Percentiles rank a stretch among this genome's conserved stretches.
Evolutionary conservation across 2,888 invertebrate genomes (phyloP).

Genomic region (Heliconius ethilla): DNA sequence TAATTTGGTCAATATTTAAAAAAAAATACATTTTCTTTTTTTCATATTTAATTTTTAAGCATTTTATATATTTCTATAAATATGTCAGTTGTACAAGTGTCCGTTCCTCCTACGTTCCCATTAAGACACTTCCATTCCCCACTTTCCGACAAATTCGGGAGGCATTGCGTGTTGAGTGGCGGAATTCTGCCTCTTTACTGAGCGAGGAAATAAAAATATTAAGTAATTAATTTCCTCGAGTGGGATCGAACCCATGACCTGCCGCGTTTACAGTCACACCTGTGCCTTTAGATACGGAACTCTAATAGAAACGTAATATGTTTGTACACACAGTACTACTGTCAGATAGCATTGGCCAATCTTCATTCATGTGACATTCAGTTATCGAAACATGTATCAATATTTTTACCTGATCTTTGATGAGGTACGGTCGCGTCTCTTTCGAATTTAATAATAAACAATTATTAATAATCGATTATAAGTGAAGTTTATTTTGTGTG

Average conservation of each 20-base stretch:
- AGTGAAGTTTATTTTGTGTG: background rate
- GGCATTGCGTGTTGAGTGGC: too few species aligned
- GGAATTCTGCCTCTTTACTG: too few species aligned
- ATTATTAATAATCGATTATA: conserved; percentile 11
- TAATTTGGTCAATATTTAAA: background rate
- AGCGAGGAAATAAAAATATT: too few species aligned
- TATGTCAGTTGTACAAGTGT: too few species aligned
- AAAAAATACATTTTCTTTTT: background rate
- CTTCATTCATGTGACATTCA: conserved; percentile 33
- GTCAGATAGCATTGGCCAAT: conserved; percentile 42
- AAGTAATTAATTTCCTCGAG: too few species aligned
- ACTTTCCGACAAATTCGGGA: too few species aligned
- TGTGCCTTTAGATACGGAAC: background rate
- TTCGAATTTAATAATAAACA: background rate
- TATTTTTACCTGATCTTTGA: conserved; percentile 37
- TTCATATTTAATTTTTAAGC: too few species aligned
- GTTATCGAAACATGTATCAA: conserved; percentile 28
- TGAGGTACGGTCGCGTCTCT: conserved; percentile 33
- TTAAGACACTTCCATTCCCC: too few species aligned
- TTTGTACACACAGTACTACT: conserved; percentile 23
- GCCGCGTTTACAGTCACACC: too few species aligned
- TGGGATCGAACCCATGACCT: too few species aligned
- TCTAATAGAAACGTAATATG: conserved; percentile 1
- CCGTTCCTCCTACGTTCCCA: too few species aligned
- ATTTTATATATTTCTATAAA: too few species aligned